Evolutionary conservation across 2,888 invertebrate species (phyloP).

Genomic region (Zeuzera pyrina): DNA sequence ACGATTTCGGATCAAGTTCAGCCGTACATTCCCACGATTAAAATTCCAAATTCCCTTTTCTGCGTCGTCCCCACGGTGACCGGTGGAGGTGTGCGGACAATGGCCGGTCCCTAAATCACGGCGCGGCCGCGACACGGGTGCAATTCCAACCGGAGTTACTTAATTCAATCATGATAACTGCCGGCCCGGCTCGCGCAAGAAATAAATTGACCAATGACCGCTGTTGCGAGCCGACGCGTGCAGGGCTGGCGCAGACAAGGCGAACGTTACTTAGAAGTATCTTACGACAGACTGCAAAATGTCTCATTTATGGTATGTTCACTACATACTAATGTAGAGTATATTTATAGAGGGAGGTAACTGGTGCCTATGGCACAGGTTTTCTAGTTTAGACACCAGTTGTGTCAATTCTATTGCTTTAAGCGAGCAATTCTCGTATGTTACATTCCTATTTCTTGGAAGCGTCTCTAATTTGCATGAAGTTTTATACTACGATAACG

Average conservation of each 20-base stretch:
- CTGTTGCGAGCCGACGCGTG: constrained; percentile 25
- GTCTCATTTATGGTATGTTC: no score
- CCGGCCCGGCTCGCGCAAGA: constrained; percentile 52
- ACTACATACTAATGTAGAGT: no score
- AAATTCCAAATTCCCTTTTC: constrained; percentile 58
- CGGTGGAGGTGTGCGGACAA: constrained; percentile 19
- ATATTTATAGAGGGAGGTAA: no score
- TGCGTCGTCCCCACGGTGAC: constrained; percentile 29
- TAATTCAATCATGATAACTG: constrained; percentile 73
- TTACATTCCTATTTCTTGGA: no score
- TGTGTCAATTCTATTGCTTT: no score
- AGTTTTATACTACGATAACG: no score
- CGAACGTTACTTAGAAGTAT: no score
- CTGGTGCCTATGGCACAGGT: no score
- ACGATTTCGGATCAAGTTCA: constrained; percentile 6
- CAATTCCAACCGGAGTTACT: constrained; percentile 43
- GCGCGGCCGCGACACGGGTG: constrained; percentile 27
- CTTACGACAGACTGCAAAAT: neutral
- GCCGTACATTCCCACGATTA: constrained; percentile 41
- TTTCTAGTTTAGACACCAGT: no score
- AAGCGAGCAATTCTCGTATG: no score
- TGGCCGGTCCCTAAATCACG: constrained; percentile 46
- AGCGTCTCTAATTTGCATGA: no score
- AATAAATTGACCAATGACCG: constrained; percentile 69
- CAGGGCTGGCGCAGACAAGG: constrained; percentile 1